Evolutionary conservation across 2,888 invertebrate species (phyloP).

Genomic region (Dryobotodes eremita): DNA sequence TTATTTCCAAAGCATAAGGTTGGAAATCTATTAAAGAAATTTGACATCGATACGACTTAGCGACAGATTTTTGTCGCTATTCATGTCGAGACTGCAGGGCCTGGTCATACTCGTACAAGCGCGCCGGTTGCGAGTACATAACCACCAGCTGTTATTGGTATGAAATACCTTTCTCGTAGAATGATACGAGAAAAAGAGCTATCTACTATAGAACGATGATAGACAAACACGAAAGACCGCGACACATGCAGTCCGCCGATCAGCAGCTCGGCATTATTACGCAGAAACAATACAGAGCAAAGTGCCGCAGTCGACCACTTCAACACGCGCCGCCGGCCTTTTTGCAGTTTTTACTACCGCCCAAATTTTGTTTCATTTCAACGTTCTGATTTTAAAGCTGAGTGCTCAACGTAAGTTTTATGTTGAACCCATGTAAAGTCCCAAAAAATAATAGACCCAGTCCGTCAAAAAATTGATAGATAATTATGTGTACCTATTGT

Average conservation of each 20-base stretch:
- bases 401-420: slow-evolving; percentile 27
- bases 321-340: slow-evolving; percentile 70
- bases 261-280: slow-evolving; percentile 63
- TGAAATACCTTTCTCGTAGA: neutral
- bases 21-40: too few relatives aligned
- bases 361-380: slow-evolving; percentile 79
- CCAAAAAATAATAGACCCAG: too few relatives aligned
- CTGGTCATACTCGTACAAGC: too few relatives aligned
- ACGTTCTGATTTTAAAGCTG: slow-evolving; percentile 62
- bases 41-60: too few relatives aligned
- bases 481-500: neutral
- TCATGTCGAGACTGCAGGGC: too few relatives aligned
- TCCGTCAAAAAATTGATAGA: neutral
- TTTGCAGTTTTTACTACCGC: slow-evolving; percentile 75
- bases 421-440: neutral
- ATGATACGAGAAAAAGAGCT: neutral
- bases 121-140: too few relatives aligned
- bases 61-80: too few relatives aligned
- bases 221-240: slow-evolving; percentile 23
- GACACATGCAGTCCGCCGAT: slow-evolving; percentile 33
- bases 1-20: too few relatives aligned
- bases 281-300: slow-evolving; percentile 56
- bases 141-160: too few relatives aligned
- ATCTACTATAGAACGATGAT: neutral
- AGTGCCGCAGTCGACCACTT: slow-evolving; percentile 62